phyloP scores from a whole-genome alignment of 2,113 vertebrate genomes.

The Sylvicapra grimmia region DNA sequence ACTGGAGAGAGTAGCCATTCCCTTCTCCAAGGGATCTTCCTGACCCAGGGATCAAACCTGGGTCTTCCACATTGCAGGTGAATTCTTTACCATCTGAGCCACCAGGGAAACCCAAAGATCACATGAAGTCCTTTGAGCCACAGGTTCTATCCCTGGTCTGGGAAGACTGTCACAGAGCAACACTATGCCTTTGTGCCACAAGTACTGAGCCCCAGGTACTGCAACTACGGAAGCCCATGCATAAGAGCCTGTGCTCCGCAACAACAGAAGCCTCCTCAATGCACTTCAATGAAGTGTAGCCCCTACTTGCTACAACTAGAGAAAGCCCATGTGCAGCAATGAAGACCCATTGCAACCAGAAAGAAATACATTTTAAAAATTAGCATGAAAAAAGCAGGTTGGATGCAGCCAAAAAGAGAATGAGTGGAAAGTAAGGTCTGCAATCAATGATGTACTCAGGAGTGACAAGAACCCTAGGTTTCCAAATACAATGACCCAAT shows the following conservation, averaged over 20 bases:
- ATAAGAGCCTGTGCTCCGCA: accelerated
- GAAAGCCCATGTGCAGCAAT: neutral
- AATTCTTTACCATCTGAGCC: neutral
- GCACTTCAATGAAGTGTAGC: neutral
- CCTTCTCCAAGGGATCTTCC: neutral
- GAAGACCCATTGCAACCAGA: neutral
- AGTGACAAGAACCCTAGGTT: neutral
- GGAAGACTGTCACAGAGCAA: neutral
- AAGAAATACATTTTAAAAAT: neutral
- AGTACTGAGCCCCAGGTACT: neutral
- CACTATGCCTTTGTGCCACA: neutral
- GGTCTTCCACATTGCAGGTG: neutral
- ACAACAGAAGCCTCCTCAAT: neutral
- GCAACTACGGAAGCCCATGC: neutral
- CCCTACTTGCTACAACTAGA: neutral
- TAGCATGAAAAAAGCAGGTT: neutral
- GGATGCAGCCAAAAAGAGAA: neutral
- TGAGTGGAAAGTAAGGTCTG: neutral
- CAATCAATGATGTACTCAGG: neutral
- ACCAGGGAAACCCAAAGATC: neutral
- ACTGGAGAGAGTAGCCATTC: neutral
- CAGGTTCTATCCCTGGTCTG: neutral
- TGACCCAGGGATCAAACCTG: neutral
- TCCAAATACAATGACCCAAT: neutral
- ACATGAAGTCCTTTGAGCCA: neutral